Percentiles rank a stretch among this genome's conserved stretches.
Evolutionary conservation across 1,140 invertebrate genomes (phyloP).

Genomic region (Bombus breviceps): DNA sequence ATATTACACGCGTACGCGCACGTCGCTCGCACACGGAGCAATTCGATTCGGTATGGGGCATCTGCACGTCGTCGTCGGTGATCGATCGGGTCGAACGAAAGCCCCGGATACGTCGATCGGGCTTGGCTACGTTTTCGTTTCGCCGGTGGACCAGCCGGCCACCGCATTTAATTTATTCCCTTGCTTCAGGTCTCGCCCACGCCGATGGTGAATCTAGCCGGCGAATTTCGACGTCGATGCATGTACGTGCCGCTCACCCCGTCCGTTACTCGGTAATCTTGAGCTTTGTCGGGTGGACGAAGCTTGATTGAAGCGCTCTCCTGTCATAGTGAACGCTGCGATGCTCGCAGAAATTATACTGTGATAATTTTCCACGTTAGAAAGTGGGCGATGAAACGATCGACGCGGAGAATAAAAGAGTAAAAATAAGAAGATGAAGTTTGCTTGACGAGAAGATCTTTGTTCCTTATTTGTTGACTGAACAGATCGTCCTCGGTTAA

Average conservation of each 20-base stretch:
- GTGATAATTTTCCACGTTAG: background rate
- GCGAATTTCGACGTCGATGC: background rate
- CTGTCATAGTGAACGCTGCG: background rate
- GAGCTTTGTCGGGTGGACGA: background rate
- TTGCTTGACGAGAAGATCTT: no score
- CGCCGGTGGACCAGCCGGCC: background rate
- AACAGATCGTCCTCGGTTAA: no score
- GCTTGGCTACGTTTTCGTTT: background rate
- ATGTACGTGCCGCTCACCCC: background rate
- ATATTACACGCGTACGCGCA: conserved; percentile 8
- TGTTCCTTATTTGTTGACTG: no score
- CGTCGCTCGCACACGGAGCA: background rate
- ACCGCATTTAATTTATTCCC: conserved; percentile 56
- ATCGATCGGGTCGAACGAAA: conserved; percentile 37
- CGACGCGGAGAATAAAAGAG: no score
- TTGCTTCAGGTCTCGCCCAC: conserved; percentile 4
- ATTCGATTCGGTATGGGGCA: conserved; percentile 1
- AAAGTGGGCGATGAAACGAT: no score
- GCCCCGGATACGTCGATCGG: background rate
- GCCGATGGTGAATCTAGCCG: background rate
- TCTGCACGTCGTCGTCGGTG: background rate
- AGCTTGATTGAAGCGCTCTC: background rate
- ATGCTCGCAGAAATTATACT: background rate
- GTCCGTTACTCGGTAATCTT: background rate
- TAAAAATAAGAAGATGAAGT: no score